A percentile compares a stretch with the other conserved stretches of the same genome.
Conservation (phyloP, 2,888 invertebrate genomes). For the Podabrus alpinus region DNA sequence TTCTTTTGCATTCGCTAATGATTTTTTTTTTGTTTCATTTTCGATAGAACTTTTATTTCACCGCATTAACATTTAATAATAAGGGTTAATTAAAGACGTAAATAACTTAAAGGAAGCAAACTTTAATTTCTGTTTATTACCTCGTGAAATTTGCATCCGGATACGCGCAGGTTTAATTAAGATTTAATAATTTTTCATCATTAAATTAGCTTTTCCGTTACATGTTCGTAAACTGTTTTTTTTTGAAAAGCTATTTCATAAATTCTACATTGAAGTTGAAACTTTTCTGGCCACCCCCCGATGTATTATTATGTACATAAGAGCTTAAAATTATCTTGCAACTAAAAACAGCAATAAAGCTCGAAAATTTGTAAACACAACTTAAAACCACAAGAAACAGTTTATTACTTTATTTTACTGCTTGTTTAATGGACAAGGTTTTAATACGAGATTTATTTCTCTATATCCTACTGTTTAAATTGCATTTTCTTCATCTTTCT, state of each 20-base stretch:
- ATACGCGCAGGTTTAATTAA: background rate
- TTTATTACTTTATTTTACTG: background rate
- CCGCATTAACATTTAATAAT: background rate
- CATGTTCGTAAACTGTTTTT: background rate
- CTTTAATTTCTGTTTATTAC: background rate
- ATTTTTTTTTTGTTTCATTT: background rate
- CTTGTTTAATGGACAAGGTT: background rate
- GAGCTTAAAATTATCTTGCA: background rate
- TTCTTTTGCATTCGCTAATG: background rate
- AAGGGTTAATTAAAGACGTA: background rate
- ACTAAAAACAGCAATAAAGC: background rate
- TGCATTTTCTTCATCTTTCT: background rate
- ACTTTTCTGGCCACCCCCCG: background rate
- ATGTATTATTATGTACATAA: background rate
- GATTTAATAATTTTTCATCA: background rate
- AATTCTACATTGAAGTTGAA: background rate
- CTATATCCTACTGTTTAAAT: background rate
- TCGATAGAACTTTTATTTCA: background rate
- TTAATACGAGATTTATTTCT: background rate
- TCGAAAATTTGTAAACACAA: background rate
- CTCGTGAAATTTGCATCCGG: background rate
- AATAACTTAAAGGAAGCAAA: background rate
- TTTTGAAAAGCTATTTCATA: background rate
- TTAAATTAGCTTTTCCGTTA: background rate
- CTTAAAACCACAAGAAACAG: background rate